A percentile compares a stretch with the other conserved stretches of the same genome.
Evolutionary conservation across 1,140 invertebrate species (phyloP).

Genomic region (Harpegnathos saltator): DNA sequence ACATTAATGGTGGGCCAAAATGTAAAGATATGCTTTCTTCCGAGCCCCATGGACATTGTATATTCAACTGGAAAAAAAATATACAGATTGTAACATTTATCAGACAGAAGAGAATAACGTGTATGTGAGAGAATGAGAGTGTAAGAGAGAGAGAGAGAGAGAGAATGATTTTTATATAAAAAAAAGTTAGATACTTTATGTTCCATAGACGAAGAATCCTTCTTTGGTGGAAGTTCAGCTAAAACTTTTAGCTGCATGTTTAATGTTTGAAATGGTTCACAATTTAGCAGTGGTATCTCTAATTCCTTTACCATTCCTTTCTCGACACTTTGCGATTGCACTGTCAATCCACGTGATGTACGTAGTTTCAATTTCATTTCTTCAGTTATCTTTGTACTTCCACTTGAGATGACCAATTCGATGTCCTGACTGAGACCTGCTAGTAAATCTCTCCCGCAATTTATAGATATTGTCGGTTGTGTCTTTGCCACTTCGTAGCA

Average conservation of each 20-base stretch:
- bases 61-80: conserved; percentile 85
- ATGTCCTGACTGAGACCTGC: conserved; percentile 90
- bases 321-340: conserved; percentile 81
- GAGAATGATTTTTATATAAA: conserved; percentile 5
- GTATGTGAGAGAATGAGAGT: too few relatives aligned
- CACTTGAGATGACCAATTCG: conserved; percentile 89
- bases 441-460: conserved; percentile 88
- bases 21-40: conserved; percentile 90
- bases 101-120: conserved; percentile 6
- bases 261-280: conserved; percentile 90
- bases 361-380: conserved; percentile 87
- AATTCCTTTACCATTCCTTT: conserved; percentile 87
- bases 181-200: conserved; percentile 87
- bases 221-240: conserved; percentile 90
- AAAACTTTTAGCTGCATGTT: conserved; percentile 89
- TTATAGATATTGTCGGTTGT: conserved; percentile 85
- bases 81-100: conserved; percentile 44
- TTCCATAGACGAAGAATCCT: conserved; percentile 89
- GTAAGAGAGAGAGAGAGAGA: too few relatives aligned
- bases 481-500: conserved; percentile 87
- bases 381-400: conserved; percentile 87
- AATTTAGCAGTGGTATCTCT: conserved; percentile 88
- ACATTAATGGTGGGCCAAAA: conserved; percentile 93
- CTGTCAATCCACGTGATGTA: conserved; percentile 87
- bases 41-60: conserved; percentile 91